These are phyloP conservation scores for Clanis bilineata DNA, from an alignment of 2,888 invertebrate species.

Conservation along the genomic window DNA sequence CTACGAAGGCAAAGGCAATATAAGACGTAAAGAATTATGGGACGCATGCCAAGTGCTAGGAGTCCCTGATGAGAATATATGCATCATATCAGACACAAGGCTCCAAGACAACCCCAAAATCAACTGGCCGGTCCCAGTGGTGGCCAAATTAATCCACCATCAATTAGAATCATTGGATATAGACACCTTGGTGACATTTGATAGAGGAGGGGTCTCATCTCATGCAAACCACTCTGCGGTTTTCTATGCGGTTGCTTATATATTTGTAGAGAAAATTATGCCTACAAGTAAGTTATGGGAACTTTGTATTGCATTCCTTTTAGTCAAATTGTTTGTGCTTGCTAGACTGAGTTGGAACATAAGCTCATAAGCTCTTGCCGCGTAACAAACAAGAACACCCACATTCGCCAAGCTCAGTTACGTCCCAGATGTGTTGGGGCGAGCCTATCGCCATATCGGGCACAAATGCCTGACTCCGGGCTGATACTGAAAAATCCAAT, in stretches of 20 bases:
- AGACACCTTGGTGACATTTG: slow-evolving; percentile 95
- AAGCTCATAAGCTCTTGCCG: too few relatives aligned
- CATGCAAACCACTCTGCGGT: slow-evolving; percentile 96
- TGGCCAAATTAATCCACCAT: slow-evolving; percentile 70
- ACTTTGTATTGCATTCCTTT: neutral
- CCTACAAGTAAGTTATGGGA: slow-evolving; percentile 84
- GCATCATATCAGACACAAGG: slow-evolving; percentile 86
- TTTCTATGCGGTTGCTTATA: slow-evolving; percentile 90
- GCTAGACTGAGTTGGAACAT: too few relatives aligned
- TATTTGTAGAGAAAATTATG: slow-evolving; percentile 88
- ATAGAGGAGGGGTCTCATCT: slow-evolving; percentile 94
- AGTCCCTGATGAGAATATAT: slow-evolving; percentile 89
- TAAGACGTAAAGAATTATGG: slow-evolving; percentile 91
- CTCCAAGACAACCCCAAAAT: slow-evolving; percentile 89
- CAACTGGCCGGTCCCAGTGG: slow-evolving; percentile 86
- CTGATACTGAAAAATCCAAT: too few relatives aligned
- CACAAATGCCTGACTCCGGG: too few relatives aligned
- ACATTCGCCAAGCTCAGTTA: too few relatives aligned
- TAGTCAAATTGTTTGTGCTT: too few relatives aligned
- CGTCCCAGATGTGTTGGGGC: too few relatives aligned
- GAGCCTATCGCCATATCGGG: too few relatives aligned
- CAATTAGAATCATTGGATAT: slow-evolving; percentile 89
- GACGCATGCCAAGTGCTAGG: slow-evolving; percentile 90
- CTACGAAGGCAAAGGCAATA: slow-evolving; percentile 83
- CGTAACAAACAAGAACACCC: too few relatives aligned